phyloP scores from a whole-genome alignment of 2,113 vertebrate genomes.

The Percopsis transmontana region DNA sequence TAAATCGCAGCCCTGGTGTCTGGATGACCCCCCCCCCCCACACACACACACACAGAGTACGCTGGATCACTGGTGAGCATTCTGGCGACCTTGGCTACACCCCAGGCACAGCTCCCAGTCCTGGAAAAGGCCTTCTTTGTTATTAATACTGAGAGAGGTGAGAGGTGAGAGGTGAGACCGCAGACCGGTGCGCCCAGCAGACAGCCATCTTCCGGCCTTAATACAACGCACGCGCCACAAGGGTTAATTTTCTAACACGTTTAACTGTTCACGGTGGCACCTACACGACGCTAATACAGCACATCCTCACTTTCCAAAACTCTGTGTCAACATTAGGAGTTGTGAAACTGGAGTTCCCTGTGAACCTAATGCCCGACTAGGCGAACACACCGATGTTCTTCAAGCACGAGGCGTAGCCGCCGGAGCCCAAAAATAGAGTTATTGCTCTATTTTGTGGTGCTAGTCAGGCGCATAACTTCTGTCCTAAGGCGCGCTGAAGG shows the following conservation, averaged over 20 bases:
- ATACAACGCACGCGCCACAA: constrained; percentile 5
- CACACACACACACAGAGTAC: too few species aligned
- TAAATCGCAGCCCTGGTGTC: constrained; percentile 24
- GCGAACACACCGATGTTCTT: constrained; percentile 42
- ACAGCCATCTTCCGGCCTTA: not conserved
- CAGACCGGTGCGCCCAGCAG: not conserved
- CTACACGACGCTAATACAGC: constrained; percentile 45
- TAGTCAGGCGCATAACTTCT: constrained; percentile 46
- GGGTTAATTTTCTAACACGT: constrained; percentile 46
- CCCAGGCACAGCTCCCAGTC: constrained; percentile 35
- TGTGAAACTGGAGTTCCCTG: constrained; percentile 36
- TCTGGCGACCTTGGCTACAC: constrained; percentile 67
- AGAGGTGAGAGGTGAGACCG: constrained; percentile 48
- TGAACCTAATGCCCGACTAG: constrained; percentile 42
- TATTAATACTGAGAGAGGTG: constrained; percentile 71
- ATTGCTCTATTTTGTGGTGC: constrained; percentile 51
- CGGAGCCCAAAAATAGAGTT: constrained; percentile 54
- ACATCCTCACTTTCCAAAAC: constrained; percentile 47
- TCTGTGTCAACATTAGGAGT: constrained; percentile 35
- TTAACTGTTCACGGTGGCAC: constrained; percentile 47
- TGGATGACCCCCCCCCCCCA: constrained; percentile 38
- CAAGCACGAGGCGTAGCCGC: constrained; percentile 44
- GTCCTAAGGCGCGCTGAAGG: constrained; percentile 37
- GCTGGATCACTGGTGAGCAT: constrained; percentile 60
- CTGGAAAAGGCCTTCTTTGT: constrained; percentile 65